Base-by-base conservation (phyloP, 2,888 invertebrate species). In the Dryadula phaetusa region DNA sequence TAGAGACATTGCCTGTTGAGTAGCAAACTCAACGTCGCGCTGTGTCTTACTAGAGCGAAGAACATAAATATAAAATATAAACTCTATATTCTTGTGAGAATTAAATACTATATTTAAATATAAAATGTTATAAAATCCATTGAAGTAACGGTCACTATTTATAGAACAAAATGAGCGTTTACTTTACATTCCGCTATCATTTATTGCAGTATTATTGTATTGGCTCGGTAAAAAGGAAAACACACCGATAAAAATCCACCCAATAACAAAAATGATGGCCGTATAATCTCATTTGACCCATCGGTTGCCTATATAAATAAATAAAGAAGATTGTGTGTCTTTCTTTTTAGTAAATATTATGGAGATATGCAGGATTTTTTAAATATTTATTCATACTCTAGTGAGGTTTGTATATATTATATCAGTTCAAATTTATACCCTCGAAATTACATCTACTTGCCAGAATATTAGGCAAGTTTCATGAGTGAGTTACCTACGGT, bases 181-280 rank as follows among this genome's bases (percentile, higher is more conserved):
- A 37, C 20, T 54, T 54, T 37, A 37, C 54, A 37, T 54, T 37
- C 20, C 10, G 37, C 22, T 37, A 54, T 54, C 54, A 37, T 54
- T 22, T 37, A 54, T 56, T 56, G 54, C 37, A 37, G 20, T 22
- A 56, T 56, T 56, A 56, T 56, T 37, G n/a, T n/a, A 40, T 56
- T 37, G 37, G 37, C 1, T n/a, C 54, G 22, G 54, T 22, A 56
- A 56, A 53, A 37, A 22, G 54, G 22, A 56, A 56, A 56, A 56
- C 37, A 56, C 22, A 10, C 14, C n/a, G 22, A 56, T 40, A 56
- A 56, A 40, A 56, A 56, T 56, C 37, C 22, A 22, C 14, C 37
- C 54, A 56, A 56, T 56, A 56, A 22, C 22, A 37, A 37, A 56
- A 56, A 56, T 40, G 54, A 56, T 56, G 54, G 22, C 37, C 14